These are phyloP conservation scores for Ryuthela nishihirai DNA, from an alignment of 2,888 invertebrate species.

Conservation along the genomic window DNA sequence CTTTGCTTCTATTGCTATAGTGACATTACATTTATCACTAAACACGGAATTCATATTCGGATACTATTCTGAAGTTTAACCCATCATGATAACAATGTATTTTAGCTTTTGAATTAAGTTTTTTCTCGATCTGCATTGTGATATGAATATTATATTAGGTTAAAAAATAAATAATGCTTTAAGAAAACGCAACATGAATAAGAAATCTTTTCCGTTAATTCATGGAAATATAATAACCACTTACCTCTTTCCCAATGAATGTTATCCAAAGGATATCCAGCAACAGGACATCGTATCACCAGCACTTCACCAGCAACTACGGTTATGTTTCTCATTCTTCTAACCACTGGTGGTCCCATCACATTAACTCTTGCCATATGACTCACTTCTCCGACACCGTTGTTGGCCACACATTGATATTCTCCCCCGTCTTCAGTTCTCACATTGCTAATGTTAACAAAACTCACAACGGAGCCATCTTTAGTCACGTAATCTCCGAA, in stretches of 20 bases:
- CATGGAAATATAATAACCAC: not conserved
- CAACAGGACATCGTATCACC: conserved; percentile 49
- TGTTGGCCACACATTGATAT: conserved; percentile 48
- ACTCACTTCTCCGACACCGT: conserved; percentile 46
- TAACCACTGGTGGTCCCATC: conserved; percentile 51
- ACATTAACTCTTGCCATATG: conserved; percentile 48
- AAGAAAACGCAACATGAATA: too few relatives aligned
- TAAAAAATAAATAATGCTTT: too few relatives aligned
- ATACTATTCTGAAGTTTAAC: too few relatives aligned
- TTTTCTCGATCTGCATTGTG: too few relatives aligned
- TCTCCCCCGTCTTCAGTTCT: conserved; percentile 49
- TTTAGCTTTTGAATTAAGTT: too few relatives aligned
- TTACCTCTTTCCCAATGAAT: conserved; percentile 52
- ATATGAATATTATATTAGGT: too few relatives aligned
- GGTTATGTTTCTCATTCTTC: conserved; percentile 49
- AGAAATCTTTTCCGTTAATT: too few relatives aligned
- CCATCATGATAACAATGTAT: too few relatives aligned
- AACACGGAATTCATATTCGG: too few relatives aligned
- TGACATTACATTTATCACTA: too few relatives aligned
- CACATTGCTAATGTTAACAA: conserved; percentile 49
- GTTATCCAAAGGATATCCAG: conserved; percentile 51
- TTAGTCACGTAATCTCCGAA: conserved; percentile 45
- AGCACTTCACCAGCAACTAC: conserved; percentile 49
- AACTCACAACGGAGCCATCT: conserved; percentile 49
- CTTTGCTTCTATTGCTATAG: too few relatives aligned